A percentile compares a stretch with the other conserved stretches of the same genome.
phyloP scores from a whole-genome alignment of 1,140 invertebrate species.

The Diabrotica virgifera region DNA sequence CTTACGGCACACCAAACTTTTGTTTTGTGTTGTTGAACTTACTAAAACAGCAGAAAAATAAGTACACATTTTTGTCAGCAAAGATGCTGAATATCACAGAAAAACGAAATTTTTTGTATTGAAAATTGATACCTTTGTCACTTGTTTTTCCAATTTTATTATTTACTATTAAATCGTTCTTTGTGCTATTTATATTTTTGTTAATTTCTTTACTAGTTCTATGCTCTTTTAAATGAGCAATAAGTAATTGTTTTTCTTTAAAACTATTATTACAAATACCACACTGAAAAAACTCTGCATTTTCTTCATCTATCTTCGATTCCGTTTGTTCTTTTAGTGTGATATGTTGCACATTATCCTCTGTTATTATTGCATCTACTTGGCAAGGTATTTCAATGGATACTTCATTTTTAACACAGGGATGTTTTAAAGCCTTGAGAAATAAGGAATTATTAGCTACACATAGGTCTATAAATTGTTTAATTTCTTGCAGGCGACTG shows the following conservation, averaged over 20 bases:
- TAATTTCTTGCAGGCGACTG: not conserved
- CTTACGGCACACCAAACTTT: not conserved
- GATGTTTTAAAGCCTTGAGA: not conserved
- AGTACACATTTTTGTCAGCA: not conserved
- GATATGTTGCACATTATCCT: not conserved
- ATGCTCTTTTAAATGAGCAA: constrained; percentile 1
- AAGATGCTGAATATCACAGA: not conserved
- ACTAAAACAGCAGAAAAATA: not conserved
- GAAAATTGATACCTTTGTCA: not conserved
- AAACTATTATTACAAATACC: constrained; percentile 9
- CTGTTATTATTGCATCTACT: not conserved
- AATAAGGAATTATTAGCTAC: constrained; percentile 10
- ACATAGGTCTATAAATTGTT: constrained; percentile 11
- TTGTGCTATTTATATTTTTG: not conserved
- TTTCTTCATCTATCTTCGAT: not conserved
- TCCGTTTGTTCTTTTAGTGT: not conserved
- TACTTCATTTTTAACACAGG: not conserved
- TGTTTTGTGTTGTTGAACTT: not conserved
- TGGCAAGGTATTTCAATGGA: not conserved
- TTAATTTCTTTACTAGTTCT: not conserved
- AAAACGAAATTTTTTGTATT: not conserved
- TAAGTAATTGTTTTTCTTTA: not conserved
- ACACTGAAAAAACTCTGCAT: not conserved
- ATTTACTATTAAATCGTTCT: not conserved
- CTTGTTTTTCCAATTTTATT: not conserved